These are phyloP conservation scores for Hystrix cristata DNA, from an alignment of 2,113 vertebrate genomes.

Conservation along the genomic window DNA sequence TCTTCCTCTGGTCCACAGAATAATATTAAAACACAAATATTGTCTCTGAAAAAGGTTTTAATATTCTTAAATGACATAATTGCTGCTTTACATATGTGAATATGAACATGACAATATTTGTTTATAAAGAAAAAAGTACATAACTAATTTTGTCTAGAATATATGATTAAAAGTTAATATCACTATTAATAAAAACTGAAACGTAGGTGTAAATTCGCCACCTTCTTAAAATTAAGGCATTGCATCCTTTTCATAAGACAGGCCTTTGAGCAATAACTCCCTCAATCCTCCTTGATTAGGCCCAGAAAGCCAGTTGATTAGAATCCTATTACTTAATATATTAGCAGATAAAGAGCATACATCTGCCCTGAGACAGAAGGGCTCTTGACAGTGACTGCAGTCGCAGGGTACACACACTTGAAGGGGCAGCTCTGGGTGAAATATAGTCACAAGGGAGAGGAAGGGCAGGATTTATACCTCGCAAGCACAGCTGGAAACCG, in stretches of 20 bases:
- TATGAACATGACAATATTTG: background rate
- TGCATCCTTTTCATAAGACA: background rate
- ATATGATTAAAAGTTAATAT: background rate
- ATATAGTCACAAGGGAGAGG: background rate
- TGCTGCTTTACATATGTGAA: background rate
- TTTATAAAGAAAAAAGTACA: background rate
- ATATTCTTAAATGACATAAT: background rate
- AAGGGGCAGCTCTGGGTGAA: constrained; percentile 53
- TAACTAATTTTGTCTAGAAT: background rate
- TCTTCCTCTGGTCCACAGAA: background rate
- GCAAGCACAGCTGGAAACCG: constrained; percentile 38
- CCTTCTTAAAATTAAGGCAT: constrained; percentile 17
- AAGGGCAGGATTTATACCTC: constrained; percentile 59
- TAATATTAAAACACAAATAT: background rate
- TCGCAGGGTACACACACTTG: background rate
- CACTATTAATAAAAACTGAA: constrained; percentile 1
- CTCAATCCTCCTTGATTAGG: background rate
- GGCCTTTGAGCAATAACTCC: background rate
- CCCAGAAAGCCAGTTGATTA: constrained; percentile 4
- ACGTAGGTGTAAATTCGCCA: background rate
- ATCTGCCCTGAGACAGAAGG: background rate
- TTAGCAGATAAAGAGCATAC: constrained; percentile 46
- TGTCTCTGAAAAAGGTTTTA: background rate
- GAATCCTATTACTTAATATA: background rate
- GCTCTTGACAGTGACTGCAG: background rate